These are phyloP conservation scores for Limosa lapponica DNA, from an alignment of 2,797 vertebrate species.

Conservation along the genomic window DNA sequence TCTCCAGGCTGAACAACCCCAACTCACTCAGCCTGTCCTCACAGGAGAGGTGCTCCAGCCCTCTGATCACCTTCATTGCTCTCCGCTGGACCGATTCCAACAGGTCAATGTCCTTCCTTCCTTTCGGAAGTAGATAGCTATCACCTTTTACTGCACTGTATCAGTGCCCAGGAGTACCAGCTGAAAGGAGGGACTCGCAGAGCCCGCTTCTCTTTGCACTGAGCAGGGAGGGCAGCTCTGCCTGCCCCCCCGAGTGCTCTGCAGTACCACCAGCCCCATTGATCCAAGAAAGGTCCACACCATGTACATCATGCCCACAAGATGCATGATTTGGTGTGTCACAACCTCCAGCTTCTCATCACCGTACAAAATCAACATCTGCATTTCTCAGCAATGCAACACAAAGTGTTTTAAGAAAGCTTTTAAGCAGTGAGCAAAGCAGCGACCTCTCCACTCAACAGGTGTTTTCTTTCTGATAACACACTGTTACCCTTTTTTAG, in stretches of 20 bases:
- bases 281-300: rapidly evolving
- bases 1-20: too few species aligned
- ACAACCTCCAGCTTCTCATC: neutral
- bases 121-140: neutral
- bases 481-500: neutral
- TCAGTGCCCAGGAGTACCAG: neutral
- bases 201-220: neutral
- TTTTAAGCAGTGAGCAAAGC: neutral
- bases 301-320: neutral
- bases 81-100: too few species aligned
- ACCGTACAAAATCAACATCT: neutral
- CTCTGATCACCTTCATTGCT: too few species aligned
- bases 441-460: rapidly evolving
- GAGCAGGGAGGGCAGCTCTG: neutral
- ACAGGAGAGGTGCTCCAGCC: too few species aligned
- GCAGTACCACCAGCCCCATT: neutral
- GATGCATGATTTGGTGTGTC: neutral
- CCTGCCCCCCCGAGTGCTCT: rapidly evolving
- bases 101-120: too few species aligned
- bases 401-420: neutral
- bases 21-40: too few species aligned
- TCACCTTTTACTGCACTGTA: neutral
- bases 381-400: neutral
- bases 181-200: neutral
- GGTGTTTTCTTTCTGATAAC: neutral